Evolutionary conservation across 2,888 invertebrate species (phyloP), one percentile per base, ranked within the genome.

Genomic region (Apomyelois bistriatella): DNA sequence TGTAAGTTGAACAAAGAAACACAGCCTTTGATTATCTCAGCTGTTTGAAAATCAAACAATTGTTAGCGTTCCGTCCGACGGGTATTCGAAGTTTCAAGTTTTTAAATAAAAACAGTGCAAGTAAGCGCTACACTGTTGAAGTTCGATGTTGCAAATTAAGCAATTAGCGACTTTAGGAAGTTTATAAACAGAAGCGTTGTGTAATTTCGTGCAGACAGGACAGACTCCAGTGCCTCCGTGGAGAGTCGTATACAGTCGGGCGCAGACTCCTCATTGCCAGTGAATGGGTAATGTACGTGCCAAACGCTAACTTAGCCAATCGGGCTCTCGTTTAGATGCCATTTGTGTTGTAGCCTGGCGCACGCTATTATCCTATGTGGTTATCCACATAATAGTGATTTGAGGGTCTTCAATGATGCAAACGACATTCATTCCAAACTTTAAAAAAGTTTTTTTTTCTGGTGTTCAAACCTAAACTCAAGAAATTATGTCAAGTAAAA

Each of bases 241-340:
- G 69, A 67, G 68, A 57, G 52, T 65, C 58, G 55, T 58, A 5
- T 22, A 58, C 61, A 60, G 60, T 64, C 58, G 53, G 59, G 58
- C 58, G 56, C 53, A 58, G 61, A 58, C 62, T 68, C 66, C 72
- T 76, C 79, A 74, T 73, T 72, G 74, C 65, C 64, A 66, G 72
- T 71, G 77, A 74, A 76, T 76, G 77, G 78, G 68, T 77, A 74
- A 76, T 74, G 76, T 74, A 81, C 88, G 88, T 89, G 88, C 83
- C 78, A 69, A 76, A 76, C 65, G 79, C 80, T 86, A 89, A 89
- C 85, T 85, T 73, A 68, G 82, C 82, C 84, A 87, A 88, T 89
- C 79, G 60, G 53, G 57, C 67, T 52, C 53, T 57, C 59, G 58
- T 63, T 64, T 60, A 69, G 55, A 55, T 61, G 62, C 70, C 72